Evolutionary conservation across 2,888 invertebrate genomes (phyloP).

Genomic region (Adineta ricciae): DNA sequence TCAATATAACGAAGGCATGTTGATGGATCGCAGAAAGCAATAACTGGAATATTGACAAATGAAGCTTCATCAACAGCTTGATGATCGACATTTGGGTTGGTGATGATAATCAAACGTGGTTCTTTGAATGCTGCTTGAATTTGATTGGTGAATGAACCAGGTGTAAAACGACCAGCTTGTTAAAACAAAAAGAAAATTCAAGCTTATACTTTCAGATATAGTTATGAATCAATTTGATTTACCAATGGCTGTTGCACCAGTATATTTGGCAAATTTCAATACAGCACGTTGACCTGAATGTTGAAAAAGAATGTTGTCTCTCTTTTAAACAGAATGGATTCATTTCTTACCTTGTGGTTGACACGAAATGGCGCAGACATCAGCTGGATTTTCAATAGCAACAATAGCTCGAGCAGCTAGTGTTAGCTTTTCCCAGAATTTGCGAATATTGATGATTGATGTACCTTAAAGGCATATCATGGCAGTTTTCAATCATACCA

Average conservation of each 20-base stretch:
- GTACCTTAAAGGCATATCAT: not conserved
- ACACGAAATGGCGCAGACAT: constrained; percentile 92
- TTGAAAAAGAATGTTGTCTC: not conserved
- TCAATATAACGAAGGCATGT: constrained; percentile 91
- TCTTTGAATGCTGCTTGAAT: constrained; percentile 93
- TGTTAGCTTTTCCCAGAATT: constrained; percentile 94
- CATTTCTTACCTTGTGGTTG: constrained; percentile 55
- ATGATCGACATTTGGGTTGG: constrained; percentile 69
- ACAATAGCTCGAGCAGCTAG: constrained; percentile 94
- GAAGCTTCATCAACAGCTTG: constrained; percentile 91
- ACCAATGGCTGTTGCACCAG: constrained; percentile 52
- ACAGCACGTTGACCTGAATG: constrained; percentile 74
- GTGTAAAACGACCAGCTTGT: constrained; percentile 96
- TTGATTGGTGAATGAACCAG: constrained; percentile 95
- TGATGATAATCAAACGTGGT: constrained; percentile 85
- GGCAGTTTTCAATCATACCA: too few relatives aligned
- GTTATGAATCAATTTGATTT: not conserved
- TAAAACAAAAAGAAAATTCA: constrained; percentile 52
- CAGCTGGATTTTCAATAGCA: constrained; percentile 91
- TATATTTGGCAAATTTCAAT: constrained; percentile 92
- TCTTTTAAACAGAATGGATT: too few relatives aligned
- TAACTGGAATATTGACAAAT: constrained; percentile 97
- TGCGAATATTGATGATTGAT: constrained; percentile 60
- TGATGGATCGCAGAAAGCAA: constrained; percentile 94
- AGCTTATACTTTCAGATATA: not conserved